These are phyloP conservation scores for Budorcas taxicolor DNA, from an alignment of 2,113 vertebrate genomes.

Conservation along the genomic window DNA sequence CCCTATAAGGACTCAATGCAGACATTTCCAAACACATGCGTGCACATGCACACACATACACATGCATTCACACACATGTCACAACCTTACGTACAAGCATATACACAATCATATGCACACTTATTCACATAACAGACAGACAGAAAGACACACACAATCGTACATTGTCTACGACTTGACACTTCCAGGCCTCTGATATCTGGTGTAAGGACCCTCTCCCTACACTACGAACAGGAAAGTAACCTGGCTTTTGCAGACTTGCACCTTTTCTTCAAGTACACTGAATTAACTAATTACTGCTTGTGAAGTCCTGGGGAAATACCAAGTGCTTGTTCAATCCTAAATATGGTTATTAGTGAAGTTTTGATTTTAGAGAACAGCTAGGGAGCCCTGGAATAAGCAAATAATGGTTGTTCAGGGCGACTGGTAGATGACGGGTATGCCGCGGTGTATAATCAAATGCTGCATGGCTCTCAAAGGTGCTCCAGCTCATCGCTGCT, in stretches of 20 bases:
- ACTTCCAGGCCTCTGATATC: not conserved
- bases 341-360: slow-evolving; percentile 43
- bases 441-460: not conserved
- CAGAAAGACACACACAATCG: not conserved
- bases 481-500: not conserved
- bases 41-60: fast-evolving
- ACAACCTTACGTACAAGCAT: not conserved
- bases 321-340: not conserved
- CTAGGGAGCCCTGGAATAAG: slow-evolving; percentile 3
- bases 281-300: slow-evolving; percentile 40
- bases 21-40: not conserved
- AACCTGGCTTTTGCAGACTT: not conserved
- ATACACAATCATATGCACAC: not conserved
- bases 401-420: slow-evolving; percentile 1
- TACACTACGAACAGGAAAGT: fast-evolving
- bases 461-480: not conserved
- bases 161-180: not conserved
- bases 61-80: not conserved
- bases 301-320: slow-evolving; percentile 42
- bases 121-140: not conserved
- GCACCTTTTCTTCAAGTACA: not conserved
- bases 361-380: slow-evolving; percentile 50
- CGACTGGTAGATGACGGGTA: not conserved
- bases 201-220: not conserved
- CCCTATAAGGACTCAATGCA: not conserved